These are phyloP conservation scores for Baccha elongata DNA, from an alignment of 2,888 invertebrate species.

Conservation along the genomic window DNA sequence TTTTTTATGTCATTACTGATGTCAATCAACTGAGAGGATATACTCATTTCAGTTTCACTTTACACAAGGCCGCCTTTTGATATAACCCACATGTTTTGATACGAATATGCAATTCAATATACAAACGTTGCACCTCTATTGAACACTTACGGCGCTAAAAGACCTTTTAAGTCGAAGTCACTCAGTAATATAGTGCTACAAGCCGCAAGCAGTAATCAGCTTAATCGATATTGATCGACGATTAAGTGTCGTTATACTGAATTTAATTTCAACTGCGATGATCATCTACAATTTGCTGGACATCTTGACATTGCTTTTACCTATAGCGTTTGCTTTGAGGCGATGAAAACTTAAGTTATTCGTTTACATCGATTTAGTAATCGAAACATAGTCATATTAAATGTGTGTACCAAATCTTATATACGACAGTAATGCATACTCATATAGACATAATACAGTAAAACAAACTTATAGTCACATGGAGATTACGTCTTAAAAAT, in stretches of 20 bases:
- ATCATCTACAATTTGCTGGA: neutral
- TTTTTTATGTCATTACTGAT: no score
- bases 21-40: neutral
- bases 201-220: slow-evolving; percentile 1
- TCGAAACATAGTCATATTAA: no score
- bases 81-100: neutral
- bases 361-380: no score
- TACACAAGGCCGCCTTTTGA: neutral
- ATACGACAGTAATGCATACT: no score
- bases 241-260: neutral
- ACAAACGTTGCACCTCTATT: slow-evolving; percentile 17
- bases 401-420: no score
- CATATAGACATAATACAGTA: no score
- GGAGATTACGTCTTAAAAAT: no score
- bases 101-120: slow-evolving; percentile 16
- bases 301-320: no score
- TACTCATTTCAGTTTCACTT: no score
- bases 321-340: neutral
- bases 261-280: neutral
- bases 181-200: neutral
- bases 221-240: slow-evolving; percentile 23
- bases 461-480: no score
- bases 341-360: no score
- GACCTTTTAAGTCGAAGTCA: slow-evolving; percentile 32
- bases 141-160: slow-evolving; percentile 33